Percentiles rank a stretch among this genome's conserved stretches.
These are phyloP conservation scores for Misgurnus anguillicaudatus DNA, from an alignment of 2,113 vertebrate species.

Conservation along the genomic window DNA sequence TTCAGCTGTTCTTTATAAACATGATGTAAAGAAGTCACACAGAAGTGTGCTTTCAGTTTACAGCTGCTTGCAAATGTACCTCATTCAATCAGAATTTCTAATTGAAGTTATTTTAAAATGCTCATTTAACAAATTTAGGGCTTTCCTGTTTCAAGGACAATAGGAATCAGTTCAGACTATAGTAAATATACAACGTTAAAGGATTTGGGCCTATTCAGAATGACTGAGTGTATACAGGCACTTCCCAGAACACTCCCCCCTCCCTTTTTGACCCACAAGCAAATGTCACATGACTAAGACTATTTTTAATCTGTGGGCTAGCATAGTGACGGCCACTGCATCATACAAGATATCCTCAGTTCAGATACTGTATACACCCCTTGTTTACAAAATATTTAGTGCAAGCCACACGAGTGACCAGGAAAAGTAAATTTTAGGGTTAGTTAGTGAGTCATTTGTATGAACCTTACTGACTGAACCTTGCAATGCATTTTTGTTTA, in stretches of 20 bases:
- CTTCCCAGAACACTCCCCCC: constrained; percentile 29
- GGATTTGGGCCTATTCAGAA: not conserved
- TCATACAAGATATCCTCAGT: not conserved
- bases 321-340: constrained; percentile 1
- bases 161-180: too few relatives aligned
- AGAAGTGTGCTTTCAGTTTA: too few relatives aligned
- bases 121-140: too few relatives aligned
- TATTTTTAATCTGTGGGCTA: constrained; percentile 61
- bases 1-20: too few relatives aligned
- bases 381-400: constrained; percentile 4
- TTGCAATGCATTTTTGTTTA: not conserved
- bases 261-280: constrained; percentile 24
- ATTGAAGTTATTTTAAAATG: too few relatives aligned
- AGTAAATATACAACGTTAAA: not conserved
- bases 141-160: too few relatives aligned
- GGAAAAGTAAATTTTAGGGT: not conserved
- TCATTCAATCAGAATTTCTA: too few relatives aligned
- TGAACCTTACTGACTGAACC: not conserved
- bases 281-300: constrained; percentile 62
- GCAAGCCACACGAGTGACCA: not conserved
- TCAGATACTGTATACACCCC: not conserved
- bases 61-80: too few relatives aligned
- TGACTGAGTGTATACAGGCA: not conserved
- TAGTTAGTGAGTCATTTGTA: not conserved
- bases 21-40: too few relatives aligned